phyloP scores from a whole-genome alignment of 2,113 vertebrate genomes.

The Centropus unirufus region DNA sequence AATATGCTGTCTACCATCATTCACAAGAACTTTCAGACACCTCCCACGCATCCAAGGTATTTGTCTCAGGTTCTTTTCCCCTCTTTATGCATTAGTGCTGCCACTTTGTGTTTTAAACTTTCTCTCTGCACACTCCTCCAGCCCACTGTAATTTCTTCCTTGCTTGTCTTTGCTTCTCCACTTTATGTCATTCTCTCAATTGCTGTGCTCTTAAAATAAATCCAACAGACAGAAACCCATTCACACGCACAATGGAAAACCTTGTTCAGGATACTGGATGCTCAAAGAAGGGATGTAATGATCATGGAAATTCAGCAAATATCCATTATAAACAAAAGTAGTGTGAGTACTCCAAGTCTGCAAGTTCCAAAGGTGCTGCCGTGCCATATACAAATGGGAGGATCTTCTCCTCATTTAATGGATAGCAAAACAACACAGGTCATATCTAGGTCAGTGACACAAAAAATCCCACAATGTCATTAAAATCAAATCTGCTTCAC shows the following conservation, averaged over 20 bases:
- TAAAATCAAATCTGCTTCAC: background rate
- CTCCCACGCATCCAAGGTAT: conserved; percentile 25
- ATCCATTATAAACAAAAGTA: background rate
- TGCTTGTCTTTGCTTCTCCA: conserved; percentile 1
- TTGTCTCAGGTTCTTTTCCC: background rate
- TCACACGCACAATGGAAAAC: background rate
- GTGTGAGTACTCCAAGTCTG: background rate
- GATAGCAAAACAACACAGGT: background rate
- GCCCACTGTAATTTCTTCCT: background rate
- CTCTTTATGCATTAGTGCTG: conserved; percentile 20
- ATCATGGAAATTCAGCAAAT: background rate
- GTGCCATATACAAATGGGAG: background rate
- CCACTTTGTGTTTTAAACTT: conserved; percentile 39
- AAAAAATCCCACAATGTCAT: background rate
- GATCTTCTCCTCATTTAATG: background rate
- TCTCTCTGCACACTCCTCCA: background rate
- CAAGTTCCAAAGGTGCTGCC: background rate
- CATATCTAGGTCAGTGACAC: background rate
- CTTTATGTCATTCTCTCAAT: background rate
- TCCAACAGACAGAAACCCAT: background rate
- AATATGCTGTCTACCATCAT: conserved; percentile 61
- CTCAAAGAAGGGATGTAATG: background rate
- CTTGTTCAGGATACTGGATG: background rate
- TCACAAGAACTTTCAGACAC: conserved; percentile 38
- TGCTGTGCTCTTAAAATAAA: background rate